phyloP scores from a whole-genome alignment of 2,113 vertebrate genomes.

The Silurus meridionalis region DNA sequence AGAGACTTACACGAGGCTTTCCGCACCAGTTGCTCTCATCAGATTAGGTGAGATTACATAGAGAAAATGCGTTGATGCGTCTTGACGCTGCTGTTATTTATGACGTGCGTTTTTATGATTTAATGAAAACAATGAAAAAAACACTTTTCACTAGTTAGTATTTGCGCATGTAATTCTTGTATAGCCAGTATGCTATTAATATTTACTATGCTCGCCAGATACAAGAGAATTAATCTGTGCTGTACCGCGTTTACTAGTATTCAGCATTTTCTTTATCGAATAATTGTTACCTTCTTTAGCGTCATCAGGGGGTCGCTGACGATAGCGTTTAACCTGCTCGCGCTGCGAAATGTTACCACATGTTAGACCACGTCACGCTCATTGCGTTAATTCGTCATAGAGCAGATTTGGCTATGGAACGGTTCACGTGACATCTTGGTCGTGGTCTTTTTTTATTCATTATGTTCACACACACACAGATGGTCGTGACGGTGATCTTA shows the following conservation, averaged over 20 bases:
- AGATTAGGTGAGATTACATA: slow-evolving; percentile 76
- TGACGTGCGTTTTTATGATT: background rate
- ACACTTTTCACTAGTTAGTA: slow-evolving; percentile 1
- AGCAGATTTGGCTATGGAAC: too few species aligned
- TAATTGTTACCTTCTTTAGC: background rate
- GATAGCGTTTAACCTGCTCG: background rate
- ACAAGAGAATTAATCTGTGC: background rate
- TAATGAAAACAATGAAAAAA: background rate
- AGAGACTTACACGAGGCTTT: slow-evolving; percentile 66
- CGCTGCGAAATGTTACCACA: slow-evolving; percentile 36
- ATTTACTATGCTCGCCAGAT: slow-evolving; percentile 11
- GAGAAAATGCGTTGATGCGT: background rate
- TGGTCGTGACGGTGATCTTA: slow-evolving; percentile 69
- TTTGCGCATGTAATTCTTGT: slow-evolving; percentile 3
- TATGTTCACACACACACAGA: slow-evolving; percentile 69
- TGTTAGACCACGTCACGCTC: slow-evolving; percentile 38
- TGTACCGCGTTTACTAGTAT: background rate
- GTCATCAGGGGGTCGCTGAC: slow-evolving; percentile 20
- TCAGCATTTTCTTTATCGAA: background rate
- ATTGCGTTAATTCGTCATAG: slow-evolving; percentile 5
- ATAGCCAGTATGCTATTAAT: slow-evolving; percentile 13
- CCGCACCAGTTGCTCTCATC: slow-evolving; percentile 74
- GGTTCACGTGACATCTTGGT: background rate
- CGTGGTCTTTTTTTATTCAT: slow-evolving; percentile 22
- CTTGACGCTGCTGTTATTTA: background rate